Conservation (phyloP, 1,140 invertebrate genomes). For the Bombyx mandarina region DNA sequence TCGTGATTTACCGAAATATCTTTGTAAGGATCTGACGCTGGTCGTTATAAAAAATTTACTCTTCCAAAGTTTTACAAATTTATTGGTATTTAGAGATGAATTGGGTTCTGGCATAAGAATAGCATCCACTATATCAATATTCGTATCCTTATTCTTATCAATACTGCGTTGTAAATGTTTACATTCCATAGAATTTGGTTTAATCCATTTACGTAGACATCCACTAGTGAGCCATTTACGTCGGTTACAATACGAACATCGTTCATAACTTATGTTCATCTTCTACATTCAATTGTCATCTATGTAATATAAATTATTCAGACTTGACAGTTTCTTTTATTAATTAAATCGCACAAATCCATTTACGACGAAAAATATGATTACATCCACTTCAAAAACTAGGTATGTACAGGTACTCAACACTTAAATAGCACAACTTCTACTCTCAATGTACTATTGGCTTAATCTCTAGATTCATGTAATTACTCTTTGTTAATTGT, state of each 20-base stretch:
- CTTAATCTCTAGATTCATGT: no score
- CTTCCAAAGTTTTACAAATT: slow-evolving; percentile 65
- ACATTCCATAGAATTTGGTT: slow-evolving; percentile 54
- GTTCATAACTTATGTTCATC: slow-evolving; percentile 64
- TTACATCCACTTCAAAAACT: no score
- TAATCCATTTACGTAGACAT: slow-evolving; percentile 62
- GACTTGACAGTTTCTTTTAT: no score
- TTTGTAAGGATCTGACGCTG: slow-evolving; percentile 54
- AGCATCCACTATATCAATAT: slow-evolving; percentile 53
- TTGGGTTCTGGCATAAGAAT: slow-evolving; percentile 52
- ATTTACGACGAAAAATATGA: not conserved
- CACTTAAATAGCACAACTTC: not conserved
- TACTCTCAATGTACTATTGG: not conserved
- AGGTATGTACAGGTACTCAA: no score
- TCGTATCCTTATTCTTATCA: slow-evolving; percentile 58
- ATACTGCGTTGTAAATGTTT: slow-evolving; percentile 63
- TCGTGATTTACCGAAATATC: slow-evolving; percentile 57
- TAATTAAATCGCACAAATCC: not conserved
- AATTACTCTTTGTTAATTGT: no score
- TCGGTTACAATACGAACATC: slow-evolving; percentile 59
- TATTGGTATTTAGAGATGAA: slow-evolving; percentile 42
- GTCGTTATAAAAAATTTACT: slow-evolving; percentile 59
- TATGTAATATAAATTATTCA: no score
- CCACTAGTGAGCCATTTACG: slow-evolving; percentile 60
- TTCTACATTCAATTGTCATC: not conserved